Evolutionary conservation across 2,113 vertebrate species (phyloP).

Genomic region (Sinocyclocheilus grahami): DNA sequence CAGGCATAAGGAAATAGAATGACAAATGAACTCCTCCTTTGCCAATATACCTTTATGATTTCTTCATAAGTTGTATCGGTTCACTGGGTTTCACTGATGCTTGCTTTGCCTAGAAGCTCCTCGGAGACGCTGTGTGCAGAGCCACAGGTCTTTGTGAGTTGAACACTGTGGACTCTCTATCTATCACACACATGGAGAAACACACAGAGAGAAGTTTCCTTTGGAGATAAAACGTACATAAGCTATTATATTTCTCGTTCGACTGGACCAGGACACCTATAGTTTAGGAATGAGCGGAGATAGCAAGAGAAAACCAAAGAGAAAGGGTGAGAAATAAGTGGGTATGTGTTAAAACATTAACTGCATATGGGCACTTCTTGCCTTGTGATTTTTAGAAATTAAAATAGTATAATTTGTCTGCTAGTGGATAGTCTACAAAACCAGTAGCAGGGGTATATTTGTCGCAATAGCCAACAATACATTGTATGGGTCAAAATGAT

Average conservation of each 20-base stretch:
- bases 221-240: not conserved
- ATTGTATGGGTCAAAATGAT: no score
- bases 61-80: not conserved
- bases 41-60: constrained; percentile 11
- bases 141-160: constrained; percentile 69
- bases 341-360: not conserved
- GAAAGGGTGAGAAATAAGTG: not conserved
- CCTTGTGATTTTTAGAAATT: not conserved
- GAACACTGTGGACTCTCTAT: constrained; percentile 36
- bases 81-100: constrained; percentile 5
- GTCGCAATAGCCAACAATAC: no score
- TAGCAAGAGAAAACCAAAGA: not conserved
- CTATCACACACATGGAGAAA: not conserved
- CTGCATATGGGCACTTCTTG: not conserved
- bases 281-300: not conserved
- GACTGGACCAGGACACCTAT: not conserved
- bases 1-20: not conserved
- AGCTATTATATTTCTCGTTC: constrained; percentile 7
- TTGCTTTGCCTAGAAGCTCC: constrained; percentile 11
- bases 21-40: not conserved
- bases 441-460: no score
- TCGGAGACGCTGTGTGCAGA: constrained; percentile 51
- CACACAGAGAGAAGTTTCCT: not conserved
- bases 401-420: not conserved
- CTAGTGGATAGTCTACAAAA: no score